These are phyloP conservation scores for Alligator mississippiensis DNA, from an alignment of 2,113 vertebrate species.

Conservation along the genomic window DNA sequence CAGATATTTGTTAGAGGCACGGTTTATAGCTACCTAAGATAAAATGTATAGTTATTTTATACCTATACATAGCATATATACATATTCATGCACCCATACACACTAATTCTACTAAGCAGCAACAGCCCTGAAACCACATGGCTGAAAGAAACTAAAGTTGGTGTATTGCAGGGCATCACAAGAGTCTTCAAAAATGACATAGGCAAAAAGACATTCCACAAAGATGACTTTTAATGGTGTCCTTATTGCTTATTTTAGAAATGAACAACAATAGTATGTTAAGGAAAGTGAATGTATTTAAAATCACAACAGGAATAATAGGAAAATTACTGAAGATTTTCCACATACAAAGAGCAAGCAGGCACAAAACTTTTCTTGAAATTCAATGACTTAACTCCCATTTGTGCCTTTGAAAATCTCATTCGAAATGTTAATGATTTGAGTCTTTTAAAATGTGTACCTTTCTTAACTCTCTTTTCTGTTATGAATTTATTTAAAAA, in stretches of 20 bases:
- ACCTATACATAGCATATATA: neutral
- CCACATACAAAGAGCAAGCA: neutral
- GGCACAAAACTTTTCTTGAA: neutral
- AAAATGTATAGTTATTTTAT: neutral
- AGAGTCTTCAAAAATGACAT: neutral
- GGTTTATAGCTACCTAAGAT: neutral
- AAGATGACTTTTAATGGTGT: neutral
- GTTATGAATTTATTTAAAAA: neutral
- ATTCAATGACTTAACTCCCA: neutral
- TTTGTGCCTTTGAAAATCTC: neutral
- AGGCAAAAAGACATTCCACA: neutral
- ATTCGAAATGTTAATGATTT: neutral
- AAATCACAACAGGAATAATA: neutral
- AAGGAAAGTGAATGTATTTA: neutral
- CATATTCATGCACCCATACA: neutral
- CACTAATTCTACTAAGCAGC: neutral
- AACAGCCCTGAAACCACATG: neutral
- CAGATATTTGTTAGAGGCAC: neutral
- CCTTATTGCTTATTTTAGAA: neutral
- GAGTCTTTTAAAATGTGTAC: neutral
- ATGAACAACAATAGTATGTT: neutral
- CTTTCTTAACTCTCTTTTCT: neutral
- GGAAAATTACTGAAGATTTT: neutral
- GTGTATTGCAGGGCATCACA: fast-evolving
- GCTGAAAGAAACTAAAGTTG: neutral